Percentiles rank a stretch among this genome's conserved stretches.
These are phyloP conservation scores for Cercopithecus mona DNA, from an alignment of 2,113 vertebrate species.

Conservation along the genomic window DNA sequence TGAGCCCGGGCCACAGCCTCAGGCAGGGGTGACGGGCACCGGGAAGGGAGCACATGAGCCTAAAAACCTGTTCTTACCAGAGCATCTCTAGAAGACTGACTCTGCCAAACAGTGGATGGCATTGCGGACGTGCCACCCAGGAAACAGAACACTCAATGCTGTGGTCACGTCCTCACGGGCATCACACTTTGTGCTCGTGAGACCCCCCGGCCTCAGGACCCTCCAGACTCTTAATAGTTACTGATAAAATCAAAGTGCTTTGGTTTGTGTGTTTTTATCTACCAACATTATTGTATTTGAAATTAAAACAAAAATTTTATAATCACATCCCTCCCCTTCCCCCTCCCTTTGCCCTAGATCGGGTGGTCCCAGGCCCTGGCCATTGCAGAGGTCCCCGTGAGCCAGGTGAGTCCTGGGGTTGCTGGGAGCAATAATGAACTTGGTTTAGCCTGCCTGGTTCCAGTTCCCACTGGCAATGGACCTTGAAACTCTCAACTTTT, in stretches of 20 bases:
- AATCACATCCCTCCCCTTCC: background rate
- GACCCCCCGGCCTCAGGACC: background rate
- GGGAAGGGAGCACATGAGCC: background rate
- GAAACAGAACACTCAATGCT: background rate
- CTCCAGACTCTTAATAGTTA: background rate
- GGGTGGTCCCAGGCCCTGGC: background rate
- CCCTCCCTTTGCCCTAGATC: background rate
- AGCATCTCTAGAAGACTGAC: too few species aligned
- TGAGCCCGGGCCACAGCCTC: too few species aligned
- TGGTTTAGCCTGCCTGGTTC: background rate
- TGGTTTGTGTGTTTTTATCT: background rate
- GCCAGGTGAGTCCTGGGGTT: background rate
- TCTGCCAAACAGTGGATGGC: too few species aligned
- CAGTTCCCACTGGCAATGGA: background rate
- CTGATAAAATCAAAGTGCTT: background rate
- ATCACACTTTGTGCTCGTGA: too few species aligned
- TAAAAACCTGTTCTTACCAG: background rate
- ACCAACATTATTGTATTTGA: background rate
- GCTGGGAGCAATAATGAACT: background rate
- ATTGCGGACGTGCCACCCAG: too few species aligned
- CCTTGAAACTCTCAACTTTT: too few species aligned
- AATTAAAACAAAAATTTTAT: background rate
- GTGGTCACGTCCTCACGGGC: too few species aligned
- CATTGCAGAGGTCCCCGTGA: rapidly evolving
- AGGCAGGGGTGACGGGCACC: background rate